phyloP scores from a whole-genome alignment of 2,113 vertebrate genomes.

The Psittacula cyanocephala region DNA sequence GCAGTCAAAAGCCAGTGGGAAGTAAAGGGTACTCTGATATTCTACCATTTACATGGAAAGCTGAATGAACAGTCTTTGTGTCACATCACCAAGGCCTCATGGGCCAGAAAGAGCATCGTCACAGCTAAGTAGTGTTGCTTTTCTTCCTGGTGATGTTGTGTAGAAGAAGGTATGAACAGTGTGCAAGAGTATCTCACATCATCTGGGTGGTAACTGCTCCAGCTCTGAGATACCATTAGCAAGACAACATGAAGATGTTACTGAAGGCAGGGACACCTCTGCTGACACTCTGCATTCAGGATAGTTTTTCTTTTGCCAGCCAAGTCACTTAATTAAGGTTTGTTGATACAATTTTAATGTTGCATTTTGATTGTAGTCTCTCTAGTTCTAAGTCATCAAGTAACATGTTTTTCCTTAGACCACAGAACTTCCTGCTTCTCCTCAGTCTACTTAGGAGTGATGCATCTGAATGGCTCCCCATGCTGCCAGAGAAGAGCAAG shows the following conservation, averaged over 20 bases:
- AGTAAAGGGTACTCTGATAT: not conserved
- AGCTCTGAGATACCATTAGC: not conserved
- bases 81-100: not conserved
- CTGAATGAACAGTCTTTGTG: not conserved
- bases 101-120: not conserved
- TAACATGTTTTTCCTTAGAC: not conserved
- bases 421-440: not conserved
- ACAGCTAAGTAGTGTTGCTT: not conserved
- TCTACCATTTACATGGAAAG: too few relatives aligned
- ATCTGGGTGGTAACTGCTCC: not conserved
- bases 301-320: not conserved
- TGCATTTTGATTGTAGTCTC: not conserved
- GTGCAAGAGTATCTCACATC: not conserved
- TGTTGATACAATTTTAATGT: fast-evolving
- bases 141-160: not conserved
- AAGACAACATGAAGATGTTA: not conserved
- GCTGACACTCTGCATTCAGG: not conserved
- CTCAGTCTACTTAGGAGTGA: not conserved
- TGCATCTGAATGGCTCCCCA: fast-evolving
- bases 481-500: not conserved
- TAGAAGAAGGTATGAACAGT: not conserved
- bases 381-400: not conserved
- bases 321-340: not conserved
- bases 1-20: too few relatives aligned
- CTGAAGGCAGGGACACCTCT: not conserved